Base-by-base conservation (phyloP, 2,797 vertebrate genomes). In the Schizopygopsis malacanthus region DNA sequence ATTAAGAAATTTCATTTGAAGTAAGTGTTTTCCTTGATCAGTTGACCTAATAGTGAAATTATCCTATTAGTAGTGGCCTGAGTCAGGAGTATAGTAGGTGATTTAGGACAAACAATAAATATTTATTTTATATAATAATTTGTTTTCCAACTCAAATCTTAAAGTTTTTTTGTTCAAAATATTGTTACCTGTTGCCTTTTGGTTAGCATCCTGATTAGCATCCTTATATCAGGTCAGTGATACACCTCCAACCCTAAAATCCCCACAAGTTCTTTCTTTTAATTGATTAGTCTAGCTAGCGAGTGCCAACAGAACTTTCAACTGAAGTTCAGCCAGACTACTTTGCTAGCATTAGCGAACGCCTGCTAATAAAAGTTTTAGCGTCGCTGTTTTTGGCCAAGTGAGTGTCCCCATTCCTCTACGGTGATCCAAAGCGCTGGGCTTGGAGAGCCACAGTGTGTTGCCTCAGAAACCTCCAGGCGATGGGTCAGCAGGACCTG, bases 381-480 rank as follows among this genome's bases (percentile, higher is more conserved):
- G 84, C 33, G 22, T 15, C 4, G 41, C 61, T 76, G 69, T 81
- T 76, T 72, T 78, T 22, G 22, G 81, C 85, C 75, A 85, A 52
- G 28, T 63, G 83, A 71, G 83, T 63, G 41, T 81, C 78, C 67
- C 50, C 22, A 4, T 82, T 39, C 61, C 80, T 69, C 70, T 59
- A 52, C 28, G 15, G 25, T 71, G 67, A 56, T 88, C 84, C 85
- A 76, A 80, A 69, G 82, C 76, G 15, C 73, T 87, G 79, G 70
- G 88, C 77, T 90, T 87, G 89, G 89, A 89, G 81, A 87, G 81
- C 82, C 45, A 75, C 81, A 81, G 88, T 79, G 89, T 83, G 94
- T 95, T 95, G 94, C 94, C 93, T 90, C 92, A 92, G 95, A 93
- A 94, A 96, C 94, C 92, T 95, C 92, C 91, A 91, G 89, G 93